phyloP scores from a whole-genome alignment of 2,113 vertebrate species.

The Thinocorus orbignyianus region DNA sequence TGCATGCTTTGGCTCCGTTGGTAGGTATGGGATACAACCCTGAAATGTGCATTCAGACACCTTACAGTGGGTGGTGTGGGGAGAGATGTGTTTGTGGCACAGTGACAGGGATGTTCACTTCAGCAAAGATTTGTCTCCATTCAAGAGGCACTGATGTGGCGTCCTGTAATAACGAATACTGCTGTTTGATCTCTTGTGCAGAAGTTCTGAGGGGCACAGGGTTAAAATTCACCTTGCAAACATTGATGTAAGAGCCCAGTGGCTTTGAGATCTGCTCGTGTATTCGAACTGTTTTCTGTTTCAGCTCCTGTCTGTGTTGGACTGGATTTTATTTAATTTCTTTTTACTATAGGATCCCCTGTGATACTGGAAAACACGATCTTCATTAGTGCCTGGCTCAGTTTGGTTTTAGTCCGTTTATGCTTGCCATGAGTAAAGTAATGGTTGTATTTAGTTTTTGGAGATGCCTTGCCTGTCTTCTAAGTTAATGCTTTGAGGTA shows the following conservation, averaged over 20 bases:
- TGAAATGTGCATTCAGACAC: background rate
- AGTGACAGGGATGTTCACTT: background rate
- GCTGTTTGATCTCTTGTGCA: background rate
- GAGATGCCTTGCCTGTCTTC: background rate
- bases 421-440: background rate
- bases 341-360: background rate
- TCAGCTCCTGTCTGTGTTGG: fast-evolving
- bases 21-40: background rate
- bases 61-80: background rate
- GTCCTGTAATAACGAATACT: background rate
- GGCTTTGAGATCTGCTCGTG: background rate
- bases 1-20: background rate
- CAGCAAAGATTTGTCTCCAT: background rate
- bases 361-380: background rate
- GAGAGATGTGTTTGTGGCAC: background rate
- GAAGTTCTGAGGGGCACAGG: background rate
- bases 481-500: background rate
- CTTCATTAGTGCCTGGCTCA: background rate
- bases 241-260: background rate
- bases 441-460: background rate
- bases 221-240: background rate
- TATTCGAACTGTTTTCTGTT: background rate
- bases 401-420: background rate
- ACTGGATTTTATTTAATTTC: background rate
- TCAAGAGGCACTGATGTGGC: background rate